Conservation (phyloP, 1,140 invertebrate species). For the Diprion similis region DNA sequence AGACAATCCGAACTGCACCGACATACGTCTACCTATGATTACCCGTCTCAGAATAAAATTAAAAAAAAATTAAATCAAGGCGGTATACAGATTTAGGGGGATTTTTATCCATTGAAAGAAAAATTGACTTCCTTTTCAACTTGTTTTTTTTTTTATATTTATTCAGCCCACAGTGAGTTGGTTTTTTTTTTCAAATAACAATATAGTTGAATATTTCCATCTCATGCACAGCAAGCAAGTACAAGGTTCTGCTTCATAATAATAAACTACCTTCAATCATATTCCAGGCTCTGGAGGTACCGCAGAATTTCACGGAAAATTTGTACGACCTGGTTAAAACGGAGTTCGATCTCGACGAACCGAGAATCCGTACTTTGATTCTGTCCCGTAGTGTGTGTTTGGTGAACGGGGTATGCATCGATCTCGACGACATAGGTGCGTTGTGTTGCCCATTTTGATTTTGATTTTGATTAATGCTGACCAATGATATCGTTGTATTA, state of each 20-base stretch:
- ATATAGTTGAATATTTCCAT: constrained; percentile 10
- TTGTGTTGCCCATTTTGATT: constrained; percentile 39
- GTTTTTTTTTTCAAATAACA: background rate
- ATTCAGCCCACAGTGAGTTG: background rate
- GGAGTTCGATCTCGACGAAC: constrained; percentile 25
- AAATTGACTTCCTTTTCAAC: background rate
- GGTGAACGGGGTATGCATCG: constrained; percentile 27
- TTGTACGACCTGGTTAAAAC: constrained; percentile 31
- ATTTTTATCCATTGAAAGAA: background rate
- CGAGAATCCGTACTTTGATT: constrained; percentile 29
- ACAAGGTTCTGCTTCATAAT: background rate
- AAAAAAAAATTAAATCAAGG: too few species aligned
- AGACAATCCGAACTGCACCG: too few species aligned
- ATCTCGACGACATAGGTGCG: constrained; percentile 34
- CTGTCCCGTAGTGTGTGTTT: constrained; percentile 30
- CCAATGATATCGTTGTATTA: too few species aligned
- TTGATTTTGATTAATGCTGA: too few species aligned
- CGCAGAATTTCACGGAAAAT: constrained; percentile 36
- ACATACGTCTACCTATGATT: too few species aligned
- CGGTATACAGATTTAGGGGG: too few species aligned
- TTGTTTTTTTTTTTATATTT: background rate
- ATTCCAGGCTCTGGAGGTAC: constrained; percentile 31
- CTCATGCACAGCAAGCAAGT: too few species aligned
- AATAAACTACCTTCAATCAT: background rate
- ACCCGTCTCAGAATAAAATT: too few species aligned